phyloP scores from a whole-genome alignment of 2,888 invertebrate genomes.

The Nephrotoma guestfalica region DNA sequence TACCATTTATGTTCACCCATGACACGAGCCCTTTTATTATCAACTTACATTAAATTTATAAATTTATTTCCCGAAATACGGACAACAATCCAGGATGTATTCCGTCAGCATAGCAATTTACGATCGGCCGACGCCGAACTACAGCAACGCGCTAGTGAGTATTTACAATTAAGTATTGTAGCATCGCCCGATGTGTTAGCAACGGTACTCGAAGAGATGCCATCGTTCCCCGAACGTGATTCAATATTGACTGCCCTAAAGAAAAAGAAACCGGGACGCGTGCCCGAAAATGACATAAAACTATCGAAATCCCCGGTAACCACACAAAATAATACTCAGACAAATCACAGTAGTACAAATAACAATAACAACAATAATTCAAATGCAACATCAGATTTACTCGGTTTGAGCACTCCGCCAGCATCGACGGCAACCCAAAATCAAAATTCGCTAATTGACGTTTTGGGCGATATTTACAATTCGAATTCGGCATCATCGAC shows the following conservation, averaged over 20 bases:
- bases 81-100: constrained; percentile 87
- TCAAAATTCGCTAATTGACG: constrained; percentile 71
- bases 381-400: constrained; percentile 59
- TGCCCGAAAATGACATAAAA: constrained; percentile 75
- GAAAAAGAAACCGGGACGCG: constrained; percentile 93
- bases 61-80: constrained; percentile 99
- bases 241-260: constrained; percentile 95
- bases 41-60: constrained; percentile 98
- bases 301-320: constrained; percentile 62
- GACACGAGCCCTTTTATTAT: constrained; percentile 88
- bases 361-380: constrained; percentile 12
- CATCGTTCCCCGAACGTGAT: constrained; percentile 96
- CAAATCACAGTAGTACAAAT: constrained; percentile 1
- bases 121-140: constrained; percentile 96
- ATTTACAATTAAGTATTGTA: constrained; percentile 88
- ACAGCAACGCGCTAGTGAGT: constrained; percentile 96
- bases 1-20: constrained; percentile 96
- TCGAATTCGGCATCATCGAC: constrained; percentile 36
- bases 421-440: constrained; percentile 47
- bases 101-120: constrained; percentile 86
- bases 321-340: constrained; percentile 31
- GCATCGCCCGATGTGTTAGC: constrained; percentile 95
- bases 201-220: constrained; percentile 98
- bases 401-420: constrained; percentile 80
- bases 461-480: constrained; percentile 78